phyloP scores from a whole-genome alignment of 1,140 invertebrate genomes.

The Drosophila lowei region DNA sequence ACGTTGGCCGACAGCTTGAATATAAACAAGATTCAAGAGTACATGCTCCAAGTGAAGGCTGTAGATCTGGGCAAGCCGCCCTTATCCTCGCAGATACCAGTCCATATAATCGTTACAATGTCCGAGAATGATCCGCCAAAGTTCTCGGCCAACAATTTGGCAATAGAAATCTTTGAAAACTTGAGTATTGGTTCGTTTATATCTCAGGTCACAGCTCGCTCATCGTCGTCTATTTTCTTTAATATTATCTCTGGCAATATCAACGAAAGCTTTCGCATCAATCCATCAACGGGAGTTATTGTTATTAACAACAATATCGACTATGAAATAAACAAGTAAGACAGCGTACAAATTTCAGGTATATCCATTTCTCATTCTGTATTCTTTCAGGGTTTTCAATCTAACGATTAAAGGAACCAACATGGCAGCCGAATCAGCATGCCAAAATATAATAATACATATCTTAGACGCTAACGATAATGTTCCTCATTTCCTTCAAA shows the following conservation, averaged over 20 bases:
- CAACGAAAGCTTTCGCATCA: slow-evolving; percentile 90
- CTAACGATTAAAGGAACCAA: slow-evolving; percentile 92
- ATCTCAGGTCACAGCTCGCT: slow-evolving; percentile 89
- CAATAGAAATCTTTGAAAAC: slow-evolving; percentile 93
- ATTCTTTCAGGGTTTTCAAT: slow-evolving; percentile 88
- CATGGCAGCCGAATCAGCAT: slow-evolving; percentile 90
- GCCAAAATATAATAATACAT: slow-evolving; percentile 89
- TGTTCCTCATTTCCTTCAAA: slow-evolving; percentile 89
- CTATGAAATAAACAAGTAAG: slow-evolving; percentile 87
- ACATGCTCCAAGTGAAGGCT: slow-evolving; percentile 92
- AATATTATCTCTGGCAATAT: slow-evolving; percentile 91
- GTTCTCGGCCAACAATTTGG: slow-evolving; percentile 87
- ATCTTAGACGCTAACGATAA: slow-evolving; percentile 94
- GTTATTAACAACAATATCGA: slow-evolving; percentile 89
- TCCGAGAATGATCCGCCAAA: slow-evolving; percentile 93
- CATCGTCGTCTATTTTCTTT: slow-evolving; percentile 91
- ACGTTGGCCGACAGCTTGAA: slow-evolving; percentile 90
- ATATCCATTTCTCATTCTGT: background rate
- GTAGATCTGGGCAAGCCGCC: slow-evolving; percentile 91
- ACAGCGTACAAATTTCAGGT: background rate
- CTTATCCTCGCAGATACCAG: slow-evolving; percentile 89
- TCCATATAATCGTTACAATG: slow-evolving; percentile 94
- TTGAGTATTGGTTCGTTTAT: slow-evolving; percentile 90
- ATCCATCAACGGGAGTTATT: slow-evolving; percentile 93
- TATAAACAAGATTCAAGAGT: slow-evolving; percentile 88